phyloP scores from a whole-genome alignment of 2,797 vertebrate genomes.

The Pitangus sulphuratus region DNA sequence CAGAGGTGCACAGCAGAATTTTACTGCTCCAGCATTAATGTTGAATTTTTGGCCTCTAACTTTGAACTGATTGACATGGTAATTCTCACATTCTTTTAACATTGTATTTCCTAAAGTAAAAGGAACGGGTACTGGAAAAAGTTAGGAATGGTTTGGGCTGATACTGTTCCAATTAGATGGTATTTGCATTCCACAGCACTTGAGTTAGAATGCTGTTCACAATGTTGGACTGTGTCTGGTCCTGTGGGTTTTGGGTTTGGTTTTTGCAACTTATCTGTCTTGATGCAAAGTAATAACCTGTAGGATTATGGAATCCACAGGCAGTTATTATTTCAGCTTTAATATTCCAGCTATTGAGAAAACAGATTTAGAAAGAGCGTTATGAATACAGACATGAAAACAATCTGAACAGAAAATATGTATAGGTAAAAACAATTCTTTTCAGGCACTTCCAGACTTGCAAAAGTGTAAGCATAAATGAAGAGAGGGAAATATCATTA shows the following conservation, averaged over 20 bases:
- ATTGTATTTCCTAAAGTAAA: not conserved
- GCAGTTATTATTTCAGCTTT: not conserved
- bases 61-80: not conserved
- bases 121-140: not conserved
- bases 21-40: not conserved
- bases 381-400: not conserved
- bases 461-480: not conserved
- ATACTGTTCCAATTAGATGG: not conserved
- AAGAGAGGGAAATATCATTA: slow-evolving; percentile 4
- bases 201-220: not conserved
- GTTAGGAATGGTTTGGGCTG: not conserved
- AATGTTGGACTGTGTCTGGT: not conserved
- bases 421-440: not conserved
- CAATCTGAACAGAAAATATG: not conserved
- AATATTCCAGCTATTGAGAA: slow-evolving; percentile 8
- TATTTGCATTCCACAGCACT: not conserved
- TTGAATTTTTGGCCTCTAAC: not conserved
- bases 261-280: not conserved
- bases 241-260: not conserved
- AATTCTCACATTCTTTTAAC: not conserved
- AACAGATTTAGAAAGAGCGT: not conserved
- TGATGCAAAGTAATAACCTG: not conserved
- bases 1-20: not conserved
- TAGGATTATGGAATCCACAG: not conserved
- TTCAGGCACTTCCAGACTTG: slow-evolving; percentile 42